phyloP scores from a whole-genome alignment of 92 coral and sea anemone species.

The Anthopleura xanthogrammica region DNA sequence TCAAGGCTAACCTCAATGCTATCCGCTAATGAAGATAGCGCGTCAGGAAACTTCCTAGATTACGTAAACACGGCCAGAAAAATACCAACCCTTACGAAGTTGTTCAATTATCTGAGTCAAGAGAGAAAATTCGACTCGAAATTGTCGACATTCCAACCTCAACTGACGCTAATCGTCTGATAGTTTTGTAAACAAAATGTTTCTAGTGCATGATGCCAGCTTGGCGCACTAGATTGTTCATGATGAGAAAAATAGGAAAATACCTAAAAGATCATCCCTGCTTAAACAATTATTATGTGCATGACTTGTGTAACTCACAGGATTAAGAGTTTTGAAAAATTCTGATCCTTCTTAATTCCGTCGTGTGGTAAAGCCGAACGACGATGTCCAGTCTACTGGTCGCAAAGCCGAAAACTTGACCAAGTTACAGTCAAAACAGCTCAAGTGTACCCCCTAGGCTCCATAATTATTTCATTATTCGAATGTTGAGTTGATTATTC shows the following conservation, averaged over 20 bases:
- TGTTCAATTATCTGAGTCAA: background rate
- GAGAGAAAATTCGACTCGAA: background rate
- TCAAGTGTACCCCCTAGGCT: too few species aligned
- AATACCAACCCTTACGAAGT: background rate
- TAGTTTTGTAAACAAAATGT: background rate
- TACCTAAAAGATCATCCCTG: conserved; percentile 4
- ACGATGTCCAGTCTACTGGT: background rate
- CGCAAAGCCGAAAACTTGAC: background rate
- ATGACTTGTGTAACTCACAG: background rate
- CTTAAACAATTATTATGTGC: conserved; percentile 1
- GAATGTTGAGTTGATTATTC: too few species aligned
- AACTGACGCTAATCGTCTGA: background rate
- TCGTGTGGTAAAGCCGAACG: conserved; percentile 1
- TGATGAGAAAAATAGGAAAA: background rate
- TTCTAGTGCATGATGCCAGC: background rate
- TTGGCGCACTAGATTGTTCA: background rate
- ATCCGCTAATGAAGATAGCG: conserved; percentile 9
- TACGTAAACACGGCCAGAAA: background rate
- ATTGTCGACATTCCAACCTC: background rate
- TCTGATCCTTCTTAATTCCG: background rate
- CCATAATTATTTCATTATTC: too few species aligned
- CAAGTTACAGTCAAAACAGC: background rate
- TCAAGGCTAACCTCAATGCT: conserved; percentile 8
- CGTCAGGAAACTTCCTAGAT: background rate
- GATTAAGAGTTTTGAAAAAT: background rate